Evolutionary conservation across 2,797 vertebrate genomes (phyloP), one percentile per base, ranked within the genome.

Genomic region (Hoplostethus atlanticus): DNA sequence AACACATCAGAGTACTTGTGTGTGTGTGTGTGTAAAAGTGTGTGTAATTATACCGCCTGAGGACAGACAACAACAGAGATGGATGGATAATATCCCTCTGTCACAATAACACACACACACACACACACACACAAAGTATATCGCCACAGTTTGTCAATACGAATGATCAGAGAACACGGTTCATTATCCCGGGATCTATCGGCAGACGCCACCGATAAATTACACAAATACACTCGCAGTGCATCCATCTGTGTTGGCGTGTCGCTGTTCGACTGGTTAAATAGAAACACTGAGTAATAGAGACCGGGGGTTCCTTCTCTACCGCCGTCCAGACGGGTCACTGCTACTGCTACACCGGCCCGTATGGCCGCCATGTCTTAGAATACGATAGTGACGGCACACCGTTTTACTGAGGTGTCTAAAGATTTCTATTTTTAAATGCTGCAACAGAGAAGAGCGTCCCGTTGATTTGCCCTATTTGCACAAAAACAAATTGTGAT

Each of bases 51-150:
- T 70, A 80, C 67, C 0, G 79, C 91, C 87, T 47, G 76, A 82
- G 84, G 91, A 79, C 65, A 80, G 75, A 89, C 84, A 84, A 81
- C 79, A 80, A 87, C 84, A 81, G 82, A 70, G 80, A 89, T 66
- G 79, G 81, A 88, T 89, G 88, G 92, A 89, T 93, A 88, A 92
- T 90, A 88, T 87, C 80, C 81, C 90, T 91, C 90, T 89, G 91
- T 93, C 88, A 90, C 72, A 81, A 79, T 58, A 80, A 75, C 68
- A 64, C 67, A 59, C 36, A 59, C 57, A 59, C 38, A 10, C 38
- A 10, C 5, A 59, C 38, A 21, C n/a, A 12, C 5, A 36, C 40
- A 34, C 51, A 25, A 15, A 55, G 31, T 8, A 1, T 10, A 53
- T 12, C 11, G 4, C 13, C 57, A 15, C 16, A 51, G 11, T 46